phyloP scores from a whole-genome alignment of 1,140 invertebrate genomes.

The Drosophila navojoa region DNA sequence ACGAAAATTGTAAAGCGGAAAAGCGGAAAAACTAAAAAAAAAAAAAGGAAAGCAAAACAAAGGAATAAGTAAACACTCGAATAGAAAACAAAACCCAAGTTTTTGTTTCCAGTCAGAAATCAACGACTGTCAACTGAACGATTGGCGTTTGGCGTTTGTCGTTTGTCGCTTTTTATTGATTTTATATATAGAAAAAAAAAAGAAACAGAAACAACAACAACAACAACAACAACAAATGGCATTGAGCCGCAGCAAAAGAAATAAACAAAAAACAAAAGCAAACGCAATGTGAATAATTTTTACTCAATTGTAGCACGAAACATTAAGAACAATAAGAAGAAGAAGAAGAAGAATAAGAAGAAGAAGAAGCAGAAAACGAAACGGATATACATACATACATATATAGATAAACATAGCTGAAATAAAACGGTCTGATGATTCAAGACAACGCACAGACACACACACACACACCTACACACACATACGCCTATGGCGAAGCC shows the following conservation, averaged over 20 bases:
- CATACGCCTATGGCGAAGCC: constrained; percentile 7
- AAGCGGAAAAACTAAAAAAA: constrained; percentile 24
- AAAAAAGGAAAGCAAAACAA: constrained; percentile 20
- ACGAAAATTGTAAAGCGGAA: constrained; percentile 25
- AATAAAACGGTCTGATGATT: constrained; percentile 31
- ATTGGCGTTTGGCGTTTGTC: constrained; percentile 9
- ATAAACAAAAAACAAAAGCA: constrained; percentile 40
- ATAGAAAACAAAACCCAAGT: neutral
- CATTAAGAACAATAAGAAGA: constrained; percentile 28
- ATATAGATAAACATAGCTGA: constrained; percentile 4
- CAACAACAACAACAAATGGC: constrained; percentile 26
- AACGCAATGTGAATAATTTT: constrained; percentile 78
- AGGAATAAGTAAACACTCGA: constrained; percentile 11
- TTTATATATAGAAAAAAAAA: constrained; percentile 45
- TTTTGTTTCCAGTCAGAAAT: constrained; percentile 24
- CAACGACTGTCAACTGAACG: constrained; percentile 31
- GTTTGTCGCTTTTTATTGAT: constrained; percentile 65
- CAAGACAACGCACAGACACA: constrained; percentile 41
- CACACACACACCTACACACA: constrained; percentile 2
- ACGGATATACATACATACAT: neutral
- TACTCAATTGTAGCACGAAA: constrained; percentile 63
- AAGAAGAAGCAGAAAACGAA: constrained; percentile 3
- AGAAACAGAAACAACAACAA: constrained; percentile 18
- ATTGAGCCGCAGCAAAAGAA: constrained; percentile 45
- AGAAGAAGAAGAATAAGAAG: constrained; percentile 27